A percentile compares a stretch with the other conserved stretches of the same genome.
Conservation (phyloP, 2,888 invertebrate species). For the Xanthostigma xanthostigma region DNA sequence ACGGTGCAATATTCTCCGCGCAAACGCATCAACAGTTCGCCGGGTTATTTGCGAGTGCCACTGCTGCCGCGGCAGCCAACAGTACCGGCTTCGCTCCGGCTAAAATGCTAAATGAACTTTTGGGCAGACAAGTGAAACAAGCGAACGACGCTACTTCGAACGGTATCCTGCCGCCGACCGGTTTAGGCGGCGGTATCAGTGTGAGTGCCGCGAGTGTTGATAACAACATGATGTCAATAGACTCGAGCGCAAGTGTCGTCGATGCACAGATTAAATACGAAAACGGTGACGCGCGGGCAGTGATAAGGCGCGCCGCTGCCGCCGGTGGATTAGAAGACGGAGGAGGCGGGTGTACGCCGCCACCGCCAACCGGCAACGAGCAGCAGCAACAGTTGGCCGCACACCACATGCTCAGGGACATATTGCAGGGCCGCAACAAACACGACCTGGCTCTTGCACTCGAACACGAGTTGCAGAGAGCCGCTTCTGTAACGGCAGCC, state of each 20-base stretch:
- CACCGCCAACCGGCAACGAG: constrained; percentile 28
- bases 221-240: constrained; percentile 32
- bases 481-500: constrained; percentile 30
- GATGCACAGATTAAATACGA: constrained; percentile 29
- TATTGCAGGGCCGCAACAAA: constrained; percentile 78
- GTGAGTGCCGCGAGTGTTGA: constrained; percentile 27
- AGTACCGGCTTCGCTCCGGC: constrained; percentile 74
- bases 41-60: constrained; percentile 50
- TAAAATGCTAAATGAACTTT: constrained; percentile 83
- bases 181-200: no score
- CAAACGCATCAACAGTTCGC: constrained; percentile 59
- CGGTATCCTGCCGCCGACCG: no score
- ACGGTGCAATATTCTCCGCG: constrained; percentile 66
- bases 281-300: constrained; percentile 17
- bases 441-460: constrained; percentile 57
- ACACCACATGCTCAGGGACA: constrained; percentile 79
- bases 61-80: no score
- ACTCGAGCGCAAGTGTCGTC: constrained; percentile 20
- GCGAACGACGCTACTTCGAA: constrained; percentile 35
- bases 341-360: constrained; percentile 30
- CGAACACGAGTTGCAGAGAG: constrained; percentile 45
- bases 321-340: constrained; percentile 32
- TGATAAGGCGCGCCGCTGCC: constrained; percentile 21
- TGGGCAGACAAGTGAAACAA: constrained; percentile 66
- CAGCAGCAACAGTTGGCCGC: constrained; percentile 33